A percentile compares a stretch with the other conserved stretches of the same genome.
Conservation (phyloP, 2,888 invertebrate species). For the Podabrus alpinus region DNA sequence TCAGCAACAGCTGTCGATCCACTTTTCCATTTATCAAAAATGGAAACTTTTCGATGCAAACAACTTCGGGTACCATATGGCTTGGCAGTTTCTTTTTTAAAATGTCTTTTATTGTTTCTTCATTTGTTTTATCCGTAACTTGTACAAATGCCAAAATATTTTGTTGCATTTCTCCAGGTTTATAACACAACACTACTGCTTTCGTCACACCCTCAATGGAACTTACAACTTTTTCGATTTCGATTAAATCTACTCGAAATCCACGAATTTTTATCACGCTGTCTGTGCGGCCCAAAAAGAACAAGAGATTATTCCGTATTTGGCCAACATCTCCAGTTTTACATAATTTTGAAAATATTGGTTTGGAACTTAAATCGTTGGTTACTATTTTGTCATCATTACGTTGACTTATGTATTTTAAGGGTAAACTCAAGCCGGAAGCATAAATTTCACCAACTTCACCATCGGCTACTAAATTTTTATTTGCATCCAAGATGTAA, state of each 20-base stretch:
- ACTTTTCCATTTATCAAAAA: conserved; percentile 85
- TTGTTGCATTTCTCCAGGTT: conserved; percentile 72
- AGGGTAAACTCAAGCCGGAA: conserved; percentile 77
- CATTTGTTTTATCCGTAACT: conserved; percentile 51
- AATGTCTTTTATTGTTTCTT: conserved; percentile 66
- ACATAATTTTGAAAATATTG: conserved; percentile 72
- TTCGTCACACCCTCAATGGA: conserved; percentile 71
- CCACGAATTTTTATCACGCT: conserved; percentile 83
- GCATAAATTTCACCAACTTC: conserved; percentile 82
- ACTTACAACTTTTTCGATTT: conserved; percentile 76
- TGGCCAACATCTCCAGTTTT: conserved; percentile 84
- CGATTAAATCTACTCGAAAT: conserved; percentile 81
- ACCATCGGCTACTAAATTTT: conserved; percentile 71
- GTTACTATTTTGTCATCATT: conserved; percentile 74
- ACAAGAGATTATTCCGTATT: conserved; percentile 66
- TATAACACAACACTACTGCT: conserved; percentile 65
- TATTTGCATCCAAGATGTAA: conserved; percentile 76
- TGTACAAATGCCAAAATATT: conserved; percentile 71
- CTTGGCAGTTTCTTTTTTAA: conserved; percentile 68
- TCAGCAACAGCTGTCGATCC: conserved; percentile 77
- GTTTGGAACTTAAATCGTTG: conserved; percentile 72
- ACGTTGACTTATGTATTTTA: conserved; percentile 77
- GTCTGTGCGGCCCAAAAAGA: conserved; percentile 82
- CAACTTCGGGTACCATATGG: conserved; percentile 75
- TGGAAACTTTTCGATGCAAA: conserved; percentile 75